Evolutionary conservation across 2,888 invertebrate genomes (phyloP), one percentile per base, ranked within the genome.

Genomic region (Eristalis tenax): DNA sequence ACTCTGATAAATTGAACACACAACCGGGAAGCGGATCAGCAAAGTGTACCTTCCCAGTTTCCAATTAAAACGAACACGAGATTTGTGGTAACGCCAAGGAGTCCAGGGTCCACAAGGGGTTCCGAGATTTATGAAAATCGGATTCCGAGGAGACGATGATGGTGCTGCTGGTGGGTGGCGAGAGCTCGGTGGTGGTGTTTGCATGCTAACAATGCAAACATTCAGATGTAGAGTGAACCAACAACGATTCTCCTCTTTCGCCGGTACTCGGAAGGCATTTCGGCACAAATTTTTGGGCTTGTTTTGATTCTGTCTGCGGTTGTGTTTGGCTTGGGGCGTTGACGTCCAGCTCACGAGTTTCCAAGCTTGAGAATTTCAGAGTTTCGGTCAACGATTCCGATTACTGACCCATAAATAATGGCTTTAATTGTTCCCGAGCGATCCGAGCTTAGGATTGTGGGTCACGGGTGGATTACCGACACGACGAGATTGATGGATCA

Each of bases 271-370:
- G n/a, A 35, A 22, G 26, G 22, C 8, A 66, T 68, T 74, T 80
- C 68, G 80, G 68, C 73, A 80, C 68, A 80, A 38, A 68, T 80
- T 73, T 73, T 18, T 40, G n/a, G 43, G 65, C 43, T 57, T 61
- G 32, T 73, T 74, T 74, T 32, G 61, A n/a, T 50, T n/a, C 18
- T 56, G 10, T 66, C 56, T 35, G 26, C 59, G 73, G 64, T 43
- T 73, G 74, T 22, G 74, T 80, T 74, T 74, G 63, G 63, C 80
- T 74, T 38, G 68, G 68, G 80, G 80, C 80, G 68, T 80, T 80
- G 80, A 74, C 61, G 74, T 68, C 68, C 74, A 74, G 66, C 73
- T 80, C 68, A 80, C 66, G 80, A 80, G 74, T 50, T 68, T 50
- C 56, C 68, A 40, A 74, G 74, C 23, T 68, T 50, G 56, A 68